Evolutionary conservation across 2,113 vertebrate species (phyloP).

Genomic region (Alexandromys fortis): DNA sequence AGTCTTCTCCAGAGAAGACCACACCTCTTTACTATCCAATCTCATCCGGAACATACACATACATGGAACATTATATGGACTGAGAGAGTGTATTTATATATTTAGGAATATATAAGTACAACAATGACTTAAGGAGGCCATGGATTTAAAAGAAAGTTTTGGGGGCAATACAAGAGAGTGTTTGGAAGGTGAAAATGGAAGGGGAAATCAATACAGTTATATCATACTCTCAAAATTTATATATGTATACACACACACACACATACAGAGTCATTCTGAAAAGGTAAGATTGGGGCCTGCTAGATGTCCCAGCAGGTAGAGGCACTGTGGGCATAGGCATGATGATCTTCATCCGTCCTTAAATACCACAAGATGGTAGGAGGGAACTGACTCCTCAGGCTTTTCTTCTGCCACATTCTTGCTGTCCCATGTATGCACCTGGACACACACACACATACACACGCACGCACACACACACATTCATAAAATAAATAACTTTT

Average conservation of each 20-base stretch:
- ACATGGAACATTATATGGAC: background rate
- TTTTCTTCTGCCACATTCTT: background rate
- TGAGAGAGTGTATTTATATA: background rate
- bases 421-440: background rate
- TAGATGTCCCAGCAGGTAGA: background rate
- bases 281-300: background rate
- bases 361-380: background rate
- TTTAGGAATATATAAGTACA: background rate
- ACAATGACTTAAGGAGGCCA: background rate
- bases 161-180: background rate
- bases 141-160: background rate
- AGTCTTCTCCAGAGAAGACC: background rate
- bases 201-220: background rate
- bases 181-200: background rate
- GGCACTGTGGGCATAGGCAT: background rate
- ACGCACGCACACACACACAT: background rate
- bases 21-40: background rate
- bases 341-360: background rate
- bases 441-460: background rate
- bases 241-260: background rate
- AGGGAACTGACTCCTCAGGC: background rate
- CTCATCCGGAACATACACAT: background rate
- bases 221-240: background rate
- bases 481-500: background rate
- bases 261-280: background rate